Evolutionary conservation across 2,888 invertebrate species (phyloP), one percentile per base, ranked within the genome.

Genomic region (Periphyllus acericola): DNA sequence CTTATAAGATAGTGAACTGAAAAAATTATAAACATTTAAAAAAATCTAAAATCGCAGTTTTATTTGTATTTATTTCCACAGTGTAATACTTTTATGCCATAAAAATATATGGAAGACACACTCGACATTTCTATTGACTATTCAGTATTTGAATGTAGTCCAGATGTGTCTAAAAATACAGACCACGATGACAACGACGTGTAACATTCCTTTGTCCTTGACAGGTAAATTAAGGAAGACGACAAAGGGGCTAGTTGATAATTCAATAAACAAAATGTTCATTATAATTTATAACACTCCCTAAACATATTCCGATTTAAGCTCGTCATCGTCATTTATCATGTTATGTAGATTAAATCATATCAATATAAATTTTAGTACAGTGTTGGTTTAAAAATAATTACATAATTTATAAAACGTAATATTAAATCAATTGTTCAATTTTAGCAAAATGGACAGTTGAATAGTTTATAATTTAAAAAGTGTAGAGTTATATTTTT

Each of bases 81-180:
- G 8, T 21, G 60, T 60, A 60, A 60, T 6, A 60, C 21, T 60
- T 19, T 8, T 25, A 25, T 21, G 5, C 60, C 5, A 21, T 60
- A 3, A 60, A 25, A 21, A 3, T 25, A 60, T 46, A 19, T 11
- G 8, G 11, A 68, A 71, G 1, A 32, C 4, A 71, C 25, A 32
- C 1, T 8, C 11, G 46, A 46, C 32, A 32, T 17, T 71, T 29
- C 60, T 29, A 71, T 83, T 74, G 83, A 46, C 36, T 55, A 83
- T 72, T 40, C 46, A 3, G 17, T 55, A 72, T 72, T 85, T 85
- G 85, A 85, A 34, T n/a, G 46, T 71, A 78, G 85, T 85, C 85
- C 85, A 85, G 85, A 83, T 82, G 8, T 25, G 25, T 76, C 85
- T 85, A 85, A 85, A 85, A 85, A 85, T 85, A 85, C 29, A 8